Evolutionary conservation across 2,888 invertebrate species (phyloP), one percentile per base, ranked within the genome.

Genomic region (Volucella zonaria): DNA sequence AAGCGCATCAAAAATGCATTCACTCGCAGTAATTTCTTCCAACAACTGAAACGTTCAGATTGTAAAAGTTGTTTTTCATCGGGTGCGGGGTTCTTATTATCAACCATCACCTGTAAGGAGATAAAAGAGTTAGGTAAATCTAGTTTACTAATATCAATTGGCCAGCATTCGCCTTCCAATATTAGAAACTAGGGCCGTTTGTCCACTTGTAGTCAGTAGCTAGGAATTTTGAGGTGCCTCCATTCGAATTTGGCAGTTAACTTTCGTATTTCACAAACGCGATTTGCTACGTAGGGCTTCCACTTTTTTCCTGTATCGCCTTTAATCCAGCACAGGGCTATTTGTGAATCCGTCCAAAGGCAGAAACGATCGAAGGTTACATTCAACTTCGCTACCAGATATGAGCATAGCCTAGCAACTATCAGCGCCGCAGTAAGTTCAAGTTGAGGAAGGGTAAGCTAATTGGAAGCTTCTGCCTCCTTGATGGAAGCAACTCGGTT

Each of bases 231-330:
- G 58, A 40, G 40, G 18, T 18, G 18, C 1, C 18, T 58, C 58
- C 40, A 58, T 42, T 58, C 15, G n/a, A 58, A 58, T 12, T 10
- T 23, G 8, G 6, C 2, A 4, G 58, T 58, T 8, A 40, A 10
- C 15, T 40, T 40, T 40, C 52, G 14, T 1, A 61, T 71, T 23
- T 71, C 59, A 10, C 8, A 12, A 18, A 71, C 51, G 4, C 71
- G 42, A 18, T 71, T 71, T 52, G 42, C 61, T n/a, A 62, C 61
- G 52, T 43, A 62, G 9, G 73, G 61, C 61, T 73, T 73, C 54
- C 73, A 62, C 9, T 40, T 61, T 11, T 54, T 73, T 14, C 38
- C 9, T 8, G 54, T 15, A 11, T 61, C 52, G 8, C 14, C 14
- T 6, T 14, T 67, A 31, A n/a, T n/a, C n/a, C n/a, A 56, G 3